Conservation (phyloP, 2,113 vertebrate species). For the Mandrillus leucophaeus region DNA sequence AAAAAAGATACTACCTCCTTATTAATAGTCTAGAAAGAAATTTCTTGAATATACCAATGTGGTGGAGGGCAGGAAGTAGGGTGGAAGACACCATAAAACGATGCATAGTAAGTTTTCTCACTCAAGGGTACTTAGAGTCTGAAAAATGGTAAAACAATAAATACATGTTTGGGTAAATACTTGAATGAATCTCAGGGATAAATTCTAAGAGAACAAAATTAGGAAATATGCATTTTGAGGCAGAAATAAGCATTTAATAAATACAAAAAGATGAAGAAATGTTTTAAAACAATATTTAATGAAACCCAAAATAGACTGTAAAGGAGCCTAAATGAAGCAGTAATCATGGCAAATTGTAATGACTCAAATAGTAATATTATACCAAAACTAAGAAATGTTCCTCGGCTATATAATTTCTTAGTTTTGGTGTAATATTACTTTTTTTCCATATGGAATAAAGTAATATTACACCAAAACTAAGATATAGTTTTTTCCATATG, state of each 20-base stretch:
- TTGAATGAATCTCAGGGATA: neutral
- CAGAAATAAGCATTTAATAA: neutral
- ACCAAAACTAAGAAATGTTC: neutral
- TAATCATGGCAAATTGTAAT: neutral
- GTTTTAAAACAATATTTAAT: neutral
- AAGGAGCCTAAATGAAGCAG: neutral
- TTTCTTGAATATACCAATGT: neutral
- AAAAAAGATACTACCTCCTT: neutral
- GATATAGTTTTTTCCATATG: neutral
- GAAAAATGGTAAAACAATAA: neutral
- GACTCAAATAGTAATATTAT: neutral
- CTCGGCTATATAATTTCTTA: neutral
- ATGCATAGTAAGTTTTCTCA: neutral
- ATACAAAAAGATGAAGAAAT: neutral
- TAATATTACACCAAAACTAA: neutral
- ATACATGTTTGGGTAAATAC: neutral
- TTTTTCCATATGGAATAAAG: neutral
- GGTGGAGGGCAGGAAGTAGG: neutral
- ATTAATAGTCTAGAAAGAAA: neutral
- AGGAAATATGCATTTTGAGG: neutral
- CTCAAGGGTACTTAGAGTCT: neutral
- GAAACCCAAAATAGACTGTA: neutral
- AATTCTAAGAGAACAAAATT: neutral
- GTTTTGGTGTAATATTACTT: too few species aligned
- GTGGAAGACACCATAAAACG: neutral